Evolutionary conservation across 2,797 vertebrate species (phyloP), one percentile per base, ranked within the genome.

Genomic region (Pyrocephalus nanus): DNA sequence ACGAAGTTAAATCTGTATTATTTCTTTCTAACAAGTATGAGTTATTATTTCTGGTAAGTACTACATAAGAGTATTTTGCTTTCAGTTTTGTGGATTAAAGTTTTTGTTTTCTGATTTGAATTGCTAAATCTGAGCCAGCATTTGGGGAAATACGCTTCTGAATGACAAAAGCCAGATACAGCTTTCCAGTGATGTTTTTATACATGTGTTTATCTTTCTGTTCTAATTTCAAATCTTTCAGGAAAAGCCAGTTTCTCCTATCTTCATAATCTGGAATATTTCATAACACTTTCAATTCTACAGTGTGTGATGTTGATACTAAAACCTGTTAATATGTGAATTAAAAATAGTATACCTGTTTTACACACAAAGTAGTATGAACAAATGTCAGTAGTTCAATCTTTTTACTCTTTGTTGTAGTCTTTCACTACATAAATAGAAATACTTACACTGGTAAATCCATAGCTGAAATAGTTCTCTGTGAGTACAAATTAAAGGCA

Each of bases 1-100:
- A 18, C 0, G 8, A 85, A 80, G 23, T 86, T 74, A 92, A 70
- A 57, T 55, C 23, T 11, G 8, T 65, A 48, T 57, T 76, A 55
- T 27, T 86, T 82, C 27, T 77, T 75, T 90, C 60, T 84, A 88
- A 93, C 15, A 74, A 83, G 78, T 86, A 57, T 2, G 9, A 78
- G 8, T 66, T 69, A 36, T 85, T 55, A 60, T 78, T 86, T 91
- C 51, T 91, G 89, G 88, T 96, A 92, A 97, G 73, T 96, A 83
- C 53, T 47, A 48, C 2, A 0, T 53, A 29, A 47, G 40, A 73
- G 2, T 88, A 43, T 72, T 92, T 86, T 53, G 4, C 32, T 89
- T 86, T 78, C 26, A 17, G 8, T 53, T 92, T 76, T 53, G 27
- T 43, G 50, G 26, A 50, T 86, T 70, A 61, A 87, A 55, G 5